These are phyloP conservation scores for Oedothorax gibbosus DNA, from an alignment of 1,140 invertebrate genomes.

Conservation along the genomic window DNA sequence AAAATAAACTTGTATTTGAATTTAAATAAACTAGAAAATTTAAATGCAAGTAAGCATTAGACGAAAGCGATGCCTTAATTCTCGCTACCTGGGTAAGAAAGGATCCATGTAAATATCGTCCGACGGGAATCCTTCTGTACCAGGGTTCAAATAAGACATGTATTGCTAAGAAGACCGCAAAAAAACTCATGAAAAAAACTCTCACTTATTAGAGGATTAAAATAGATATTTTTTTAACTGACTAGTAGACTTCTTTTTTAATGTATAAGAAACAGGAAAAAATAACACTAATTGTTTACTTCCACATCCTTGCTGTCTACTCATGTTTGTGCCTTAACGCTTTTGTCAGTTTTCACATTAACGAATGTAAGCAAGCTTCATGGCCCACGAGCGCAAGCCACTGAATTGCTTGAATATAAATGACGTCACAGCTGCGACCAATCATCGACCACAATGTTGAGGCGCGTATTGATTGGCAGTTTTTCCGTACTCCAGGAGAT, in stretches of 20 bases:
- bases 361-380: conserved; percentile 49
- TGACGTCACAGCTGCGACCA: conserved; percentile 61
- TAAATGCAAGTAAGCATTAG: too few relatives aligned
- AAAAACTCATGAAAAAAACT: too few relatives aligned
- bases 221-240: background rate
- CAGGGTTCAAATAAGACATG: too few relatives aligned
- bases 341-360: conserved; percentile 57
- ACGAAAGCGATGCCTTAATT: too few relatives aligned
- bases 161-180: too few relatives aligned
- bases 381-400: conserved; percentile 40
- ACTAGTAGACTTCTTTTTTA: background rate
- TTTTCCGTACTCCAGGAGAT: conserved; percentile 42
- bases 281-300: conserved; percentile 7
- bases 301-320: conserved; percentile 5
- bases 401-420: conserved; percentile 62
- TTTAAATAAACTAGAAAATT: too few relatives aligned
- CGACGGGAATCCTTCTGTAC: too few relatives aligned
- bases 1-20: too few relatives aligned
- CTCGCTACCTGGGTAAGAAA: too few relatives aligned
- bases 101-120: too few relatives aligned
- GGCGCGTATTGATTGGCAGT: conserved; percentile 58
- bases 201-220: too few relatives aligned
- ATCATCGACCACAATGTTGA: conserved; percentile 57
- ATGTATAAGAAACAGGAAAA: background rate
- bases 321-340: conserved; percentile 26